Conservation (phyloP, 2,113 vertebrate genomes). For the Ammodramus savannarum region DNA sequence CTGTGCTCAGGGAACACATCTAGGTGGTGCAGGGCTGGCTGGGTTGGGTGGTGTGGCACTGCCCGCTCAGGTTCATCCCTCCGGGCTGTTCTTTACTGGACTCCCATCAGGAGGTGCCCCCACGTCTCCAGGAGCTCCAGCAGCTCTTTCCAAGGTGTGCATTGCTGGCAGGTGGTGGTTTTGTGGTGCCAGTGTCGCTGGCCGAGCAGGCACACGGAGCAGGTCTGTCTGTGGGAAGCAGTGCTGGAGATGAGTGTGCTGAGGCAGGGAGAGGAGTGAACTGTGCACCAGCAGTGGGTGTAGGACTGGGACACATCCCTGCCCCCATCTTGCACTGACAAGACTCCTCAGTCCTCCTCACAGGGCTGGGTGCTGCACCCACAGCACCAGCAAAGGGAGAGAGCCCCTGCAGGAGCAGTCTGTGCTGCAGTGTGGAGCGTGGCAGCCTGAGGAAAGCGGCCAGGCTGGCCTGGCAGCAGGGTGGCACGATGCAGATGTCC, state of each 20-base stretch:
- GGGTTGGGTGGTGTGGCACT: fast-evolving
- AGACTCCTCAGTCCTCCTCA: background rate
- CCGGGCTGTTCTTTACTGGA: fast-evolving
- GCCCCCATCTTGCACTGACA: fast-evolving
- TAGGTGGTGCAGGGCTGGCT: background rate
- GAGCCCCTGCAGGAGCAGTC: background rate
- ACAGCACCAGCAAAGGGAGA: background rate
- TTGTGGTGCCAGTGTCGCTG: fast-evolving
- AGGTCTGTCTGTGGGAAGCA: background rate
- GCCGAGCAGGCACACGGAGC: background rate
- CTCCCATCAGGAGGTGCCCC: background rate
- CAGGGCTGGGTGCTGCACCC: background rate
- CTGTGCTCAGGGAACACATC: fast-evolving
- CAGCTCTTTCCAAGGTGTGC: background rate
- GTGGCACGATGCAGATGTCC: background rate
- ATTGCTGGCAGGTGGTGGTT: background rate
- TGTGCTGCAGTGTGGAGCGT: fast-evolving
- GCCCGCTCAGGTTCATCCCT: fast-evolving
- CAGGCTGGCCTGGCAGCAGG: background rate
- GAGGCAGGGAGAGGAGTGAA: fast-evolving
- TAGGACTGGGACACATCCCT: background rate
- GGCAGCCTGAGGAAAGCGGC: background rate
- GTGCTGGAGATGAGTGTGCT: background rate
- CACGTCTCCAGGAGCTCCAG: background rate
- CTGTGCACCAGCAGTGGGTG: background rate